phyloP scores from a whole-genome alignment of 2,888 invertebrate genomes.

The Plebejus anna region DNA sequence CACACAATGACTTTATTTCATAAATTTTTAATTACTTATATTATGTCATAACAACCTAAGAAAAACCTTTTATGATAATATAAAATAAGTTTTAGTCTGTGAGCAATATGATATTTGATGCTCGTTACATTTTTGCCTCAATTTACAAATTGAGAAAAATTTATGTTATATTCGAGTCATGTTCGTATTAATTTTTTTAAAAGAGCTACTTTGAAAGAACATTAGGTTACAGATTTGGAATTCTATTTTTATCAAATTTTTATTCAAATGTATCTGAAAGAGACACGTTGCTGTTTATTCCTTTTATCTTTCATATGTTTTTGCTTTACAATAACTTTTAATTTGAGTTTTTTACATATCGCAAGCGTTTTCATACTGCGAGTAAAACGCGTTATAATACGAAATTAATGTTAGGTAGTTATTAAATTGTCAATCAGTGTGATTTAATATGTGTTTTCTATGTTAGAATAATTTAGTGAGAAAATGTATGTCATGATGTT shows the following conservation, averaged over 20 bases:
- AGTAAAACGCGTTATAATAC: background rate
- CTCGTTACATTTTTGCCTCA: background rate
- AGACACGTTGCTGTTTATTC: background rate
- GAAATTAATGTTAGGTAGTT: slow-evolving; percentile 1
- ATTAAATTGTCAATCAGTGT: background rate
- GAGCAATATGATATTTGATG: background rate
- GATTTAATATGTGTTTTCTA: background rate
- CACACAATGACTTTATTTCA: background rate
- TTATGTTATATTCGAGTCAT: background rate
- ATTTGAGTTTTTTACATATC: slow-evolving; percentile 13
- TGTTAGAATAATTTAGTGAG: slow-evolving; percentile 6
- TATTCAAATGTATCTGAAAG: too few relatives aligned
- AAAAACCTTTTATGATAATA: background rate
- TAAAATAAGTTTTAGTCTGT: background rate
- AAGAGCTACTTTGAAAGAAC: background rate
- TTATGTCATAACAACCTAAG: background rate
- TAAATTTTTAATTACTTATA: background rate
- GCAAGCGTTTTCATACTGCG: background rate
- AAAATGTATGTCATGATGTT: background rate
- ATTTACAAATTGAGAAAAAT: background rate
- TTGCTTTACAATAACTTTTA: background rate
- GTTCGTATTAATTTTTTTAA: background rate
- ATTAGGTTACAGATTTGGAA: background rate
- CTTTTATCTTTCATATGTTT: background rate
- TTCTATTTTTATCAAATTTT: too few relatives aligned